Conservation (phyloP, 2,888 invertebrate genomes). For the Atethmia centrago region DNA sequence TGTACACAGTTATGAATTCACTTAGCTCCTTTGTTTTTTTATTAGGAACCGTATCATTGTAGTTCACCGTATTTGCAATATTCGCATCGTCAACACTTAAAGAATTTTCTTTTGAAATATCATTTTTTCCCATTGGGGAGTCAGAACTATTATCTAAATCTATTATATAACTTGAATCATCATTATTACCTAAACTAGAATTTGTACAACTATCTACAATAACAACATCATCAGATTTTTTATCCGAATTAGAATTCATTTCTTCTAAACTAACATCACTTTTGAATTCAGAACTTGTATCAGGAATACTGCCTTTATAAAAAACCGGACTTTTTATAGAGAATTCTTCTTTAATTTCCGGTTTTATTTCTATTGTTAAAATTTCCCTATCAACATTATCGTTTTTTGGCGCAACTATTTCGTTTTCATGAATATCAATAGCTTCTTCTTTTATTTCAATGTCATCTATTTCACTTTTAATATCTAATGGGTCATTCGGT, state of each 20-base stretch:
- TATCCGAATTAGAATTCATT: slow-evolving; percentile 1
- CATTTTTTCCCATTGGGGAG: slow-evolving; percentile 5
- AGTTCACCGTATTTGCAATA: slow-evolving; percentile 1
- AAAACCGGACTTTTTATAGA: slow-evolving; percentile 27
- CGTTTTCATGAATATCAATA: not conserved
- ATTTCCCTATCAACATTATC: slow-evolving; percentile 13
- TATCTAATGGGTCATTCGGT: not conserved
- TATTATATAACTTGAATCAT: slow-evolving; percentile 7
- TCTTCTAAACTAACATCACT: slow-evolving; percentile 52
- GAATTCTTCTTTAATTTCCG: slow-evolving; percentile 36
- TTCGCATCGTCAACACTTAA: slow-evolving; percentile 3
- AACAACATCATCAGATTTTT: slow-evolving; percentile 23
- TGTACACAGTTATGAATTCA: slow-evolving; percentile 71
- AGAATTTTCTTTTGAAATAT: slow-evolving; percentile 14
- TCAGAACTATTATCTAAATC: slow-evolving; percentile 21
- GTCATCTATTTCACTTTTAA: slow-evolving; percentile 2
- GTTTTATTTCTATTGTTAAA: slow-evolving; percentile 41
- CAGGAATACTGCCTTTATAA: slow-evolving; percentile 62
- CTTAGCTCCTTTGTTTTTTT: slow-evolving; percentile 54
- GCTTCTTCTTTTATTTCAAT: slow-evolving; percentile 14
- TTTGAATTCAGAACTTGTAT: slow-evolving; percentile 67
- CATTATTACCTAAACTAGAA: slow-evolving; percentile 21
- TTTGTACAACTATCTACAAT: slow-evolving; percentile 30
- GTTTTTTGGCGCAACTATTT: slow-evolving; percentile 18
- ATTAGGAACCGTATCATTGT: not conserved